Base-by-base conservation (phyloP, 2,797 vertebrate genomes). In the Borostomias antarcticus region DNA sequence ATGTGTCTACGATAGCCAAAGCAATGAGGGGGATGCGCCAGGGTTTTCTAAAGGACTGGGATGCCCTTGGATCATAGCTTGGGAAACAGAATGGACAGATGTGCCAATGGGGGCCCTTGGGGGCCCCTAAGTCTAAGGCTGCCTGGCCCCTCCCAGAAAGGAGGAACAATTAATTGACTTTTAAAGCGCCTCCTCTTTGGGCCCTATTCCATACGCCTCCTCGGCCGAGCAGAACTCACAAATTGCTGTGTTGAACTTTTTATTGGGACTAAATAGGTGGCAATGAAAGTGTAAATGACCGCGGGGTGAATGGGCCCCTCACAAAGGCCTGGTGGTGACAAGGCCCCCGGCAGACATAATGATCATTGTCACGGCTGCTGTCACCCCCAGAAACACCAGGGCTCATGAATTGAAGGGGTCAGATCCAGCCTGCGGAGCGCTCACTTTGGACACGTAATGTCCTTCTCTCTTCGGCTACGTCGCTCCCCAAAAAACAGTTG, bases 231-330 rank as follows among this genome's bases (percentile, higher is more conserved):
- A 87, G 81, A 76, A 82, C 81, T 91, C 91, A 92, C 92, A 93
- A 94, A 93, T 92, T 90, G 85, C 83, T 85, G 80, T 82, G 89
- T 89, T 91, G 84, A 89, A 89, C 87, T 87, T 91, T 92, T 92
- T 88, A 87, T 82, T 82, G 82, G 82, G 73, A 89, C 82, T 91
- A 91, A 91, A 93, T 89, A 86, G 89, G 83, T 85, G 83, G 86
- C 87, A 92, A 82, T 90, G 89, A 94, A 94, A 92, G 89, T 86
- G 82, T 92, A 92, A 92, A 91, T 89, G 89, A 87, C 85, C 79
- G 61, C 57, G 77, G 33, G 74, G 67, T 91, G 89, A 94, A 92
- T 81, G 82, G 82, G 57, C 76, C 48, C 69, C 43, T 0, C 58
- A 91, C 88, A 94, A 89, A 86, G 77, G 80, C 69, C 82, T 85